A percentile compares a stretch with the other conserved stretches of the same genome.
phyloP scores from a whole-genome alignment of 2,113 vertebrate genomes.

The Gracilinanus agilis region DNA sequence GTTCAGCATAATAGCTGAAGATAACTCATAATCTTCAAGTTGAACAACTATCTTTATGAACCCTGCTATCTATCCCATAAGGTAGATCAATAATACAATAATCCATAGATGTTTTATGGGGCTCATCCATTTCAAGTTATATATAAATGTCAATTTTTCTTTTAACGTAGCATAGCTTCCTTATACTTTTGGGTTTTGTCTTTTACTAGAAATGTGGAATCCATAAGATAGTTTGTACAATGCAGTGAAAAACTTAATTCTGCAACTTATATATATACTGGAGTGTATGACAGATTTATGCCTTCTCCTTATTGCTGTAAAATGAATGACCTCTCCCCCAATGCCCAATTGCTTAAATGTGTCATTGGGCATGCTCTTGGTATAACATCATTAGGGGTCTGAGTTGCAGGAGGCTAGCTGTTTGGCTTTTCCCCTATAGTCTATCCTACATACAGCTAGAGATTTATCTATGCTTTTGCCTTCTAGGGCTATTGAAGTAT shows the following conservation, averaged over 20 bases:
- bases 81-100: background rate
- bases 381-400: background rate
- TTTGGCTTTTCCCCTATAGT: background rate
- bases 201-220: background rate
- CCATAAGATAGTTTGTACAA: background rate
- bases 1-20: background rate
- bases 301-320: background rate
- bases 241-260: background rate
- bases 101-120: background rate
- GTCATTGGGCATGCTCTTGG: background rate
- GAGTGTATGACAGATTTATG: background rate
- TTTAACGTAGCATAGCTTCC: background rate
- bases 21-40: background rate
- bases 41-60: background rate
- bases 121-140: background rate
- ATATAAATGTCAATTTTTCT: background rate
- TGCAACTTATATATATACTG: background rate
- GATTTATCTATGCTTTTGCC: background rate
- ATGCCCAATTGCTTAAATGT: background rate
- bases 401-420: background rate
- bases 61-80: background rate
- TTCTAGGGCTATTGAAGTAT: background rate
- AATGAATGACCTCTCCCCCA: background rate
- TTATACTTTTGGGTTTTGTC: background rate
- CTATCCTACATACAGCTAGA: background rate